Evolutionary conservation across 2,797 vertebrate species (phyloP).

Genomic region (Eidolon dupreanum): DNA sequence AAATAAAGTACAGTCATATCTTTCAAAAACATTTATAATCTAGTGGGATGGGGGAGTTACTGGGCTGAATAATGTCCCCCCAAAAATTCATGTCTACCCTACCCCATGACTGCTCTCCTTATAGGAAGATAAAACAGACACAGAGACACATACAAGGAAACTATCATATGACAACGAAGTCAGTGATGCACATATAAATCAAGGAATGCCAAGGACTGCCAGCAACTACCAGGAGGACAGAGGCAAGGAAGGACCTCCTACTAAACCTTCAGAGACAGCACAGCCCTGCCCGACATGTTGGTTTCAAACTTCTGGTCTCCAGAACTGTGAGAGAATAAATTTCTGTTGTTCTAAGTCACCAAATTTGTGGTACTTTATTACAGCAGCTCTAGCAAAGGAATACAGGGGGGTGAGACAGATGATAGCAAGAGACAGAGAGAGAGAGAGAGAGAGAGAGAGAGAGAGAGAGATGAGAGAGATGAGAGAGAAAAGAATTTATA

Average conservation of each 20-base stretch:
- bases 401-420: background rate
- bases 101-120: background rate
- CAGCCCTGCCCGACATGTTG: background rate
- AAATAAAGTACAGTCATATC: background rate
- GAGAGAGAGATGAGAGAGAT: too few species aligned
- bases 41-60: background rate
- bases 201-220: background rate
- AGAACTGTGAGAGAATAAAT: background rate
- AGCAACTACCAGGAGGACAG: background rate
- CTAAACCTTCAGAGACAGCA: background rate
- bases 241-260: background rate
- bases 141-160: background rate
- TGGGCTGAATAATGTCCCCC: background rate
- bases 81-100: background rate
- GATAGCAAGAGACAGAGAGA: too few species aligned
- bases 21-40: background rate
- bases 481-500: too few species aligned
- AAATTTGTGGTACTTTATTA: background rate
- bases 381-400: background rate
- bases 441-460: too few species aligned
- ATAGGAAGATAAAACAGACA: background rate
- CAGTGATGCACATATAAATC: background rate
- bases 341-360: background rate
- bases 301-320: background rate
- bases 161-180: rapidly evolving